These are phyloP conservation scores for Trissonchulus latispiculum DNA, from an alignment of 2,888 invertebrate genomes.

Conservation along the genomic window DNA sequence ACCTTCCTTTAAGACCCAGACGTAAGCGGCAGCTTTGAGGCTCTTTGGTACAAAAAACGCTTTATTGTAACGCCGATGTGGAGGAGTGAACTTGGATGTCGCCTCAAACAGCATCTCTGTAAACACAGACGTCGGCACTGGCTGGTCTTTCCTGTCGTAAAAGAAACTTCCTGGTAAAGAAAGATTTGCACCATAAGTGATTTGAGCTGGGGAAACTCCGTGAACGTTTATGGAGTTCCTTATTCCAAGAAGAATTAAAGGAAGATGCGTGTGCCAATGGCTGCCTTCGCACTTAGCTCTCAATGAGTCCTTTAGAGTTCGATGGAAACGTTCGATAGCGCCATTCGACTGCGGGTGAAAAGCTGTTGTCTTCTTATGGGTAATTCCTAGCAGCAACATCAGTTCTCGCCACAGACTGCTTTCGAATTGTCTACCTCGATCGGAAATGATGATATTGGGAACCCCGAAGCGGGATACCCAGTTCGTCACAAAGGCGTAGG, in stretches of 20 bases:
- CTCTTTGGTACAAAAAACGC: slow-evolving; percentile 1
- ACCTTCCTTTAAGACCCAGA: too few species aligned
- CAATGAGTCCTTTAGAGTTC: not conserved
- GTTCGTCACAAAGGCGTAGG: not conserved
- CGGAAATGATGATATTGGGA: slow-evolving; percentile 2
- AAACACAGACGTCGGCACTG: not conserved
- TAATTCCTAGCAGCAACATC: not conserved
- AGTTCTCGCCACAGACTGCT: not conserved
- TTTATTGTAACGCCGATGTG: not conserved
- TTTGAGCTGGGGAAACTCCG: not conserved
- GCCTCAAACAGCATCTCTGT: not conserved
- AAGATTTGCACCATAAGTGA: not conserved
- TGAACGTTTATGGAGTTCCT: not conserved
- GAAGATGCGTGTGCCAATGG: not conserved
- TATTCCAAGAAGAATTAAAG: slow-evolving; percentile 1
- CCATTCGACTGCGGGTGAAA: slow-evolving; percentile 4
- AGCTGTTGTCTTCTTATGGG: slow-evolving; percentile 6
- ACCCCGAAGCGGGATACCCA: slow-evolving; percentile 12
- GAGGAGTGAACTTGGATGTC: not conserved
- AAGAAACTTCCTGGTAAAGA: not conserved
- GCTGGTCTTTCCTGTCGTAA: not conserved
- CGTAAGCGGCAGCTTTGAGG: not conserved
- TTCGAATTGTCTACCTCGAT: slow-evolving; percentile 7
- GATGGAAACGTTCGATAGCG: not conserved
- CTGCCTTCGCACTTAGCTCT: not conserved